These are phyloP conservation scores for Potorous gilbertii DNA, from an alignment of 2,797 vertebrate genomes.

Conservation along the genomic window DNA sequence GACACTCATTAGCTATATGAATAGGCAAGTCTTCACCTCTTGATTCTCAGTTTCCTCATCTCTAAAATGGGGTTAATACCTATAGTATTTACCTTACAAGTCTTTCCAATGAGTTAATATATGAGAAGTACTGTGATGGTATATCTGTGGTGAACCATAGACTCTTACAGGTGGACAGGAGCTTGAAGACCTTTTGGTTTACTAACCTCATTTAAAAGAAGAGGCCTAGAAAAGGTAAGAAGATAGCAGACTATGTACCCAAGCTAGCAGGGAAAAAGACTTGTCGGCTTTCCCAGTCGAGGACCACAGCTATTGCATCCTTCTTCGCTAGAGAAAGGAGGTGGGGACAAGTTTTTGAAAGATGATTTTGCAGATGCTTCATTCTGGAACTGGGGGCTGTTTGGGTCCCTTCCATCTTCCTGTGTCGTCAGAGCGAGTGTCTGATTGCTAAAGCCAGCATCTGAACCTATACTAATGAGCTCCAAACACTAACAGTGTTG, in stretches of 20 bases:
- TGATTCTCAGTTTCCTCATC: background rate
- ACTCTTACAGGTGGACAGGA: background rate
- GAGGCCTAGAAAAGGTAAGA: background rate
- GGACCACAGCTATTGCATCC: background rate
- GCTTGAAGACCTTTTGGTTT: background rate
- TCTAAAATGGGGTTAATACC: background rate
- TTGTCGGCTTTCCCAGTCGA: background rate
- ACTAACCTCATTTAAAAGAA: background rate
- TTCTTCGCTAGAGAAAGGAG: background rate
- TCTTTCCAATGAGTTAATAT: background rate
- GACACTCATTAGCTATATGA: background rate
- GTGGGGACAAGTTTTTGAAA: background rate
- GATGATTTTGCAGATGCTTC: background rate
- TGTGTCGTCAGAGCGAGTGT: constrained; percentile 70
- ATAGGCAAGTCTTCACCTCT: background rate
- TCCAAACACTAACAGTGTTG: constrained; percentile 65
- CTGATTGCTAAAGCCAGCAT: constrained; percentile 75
- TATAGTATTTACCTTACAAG: background rate
- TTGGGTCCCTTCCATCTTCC: constrained; percentile 32
- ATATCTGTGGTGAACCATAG: background rate
- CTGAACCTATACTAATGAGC: constrained; percentile 68
- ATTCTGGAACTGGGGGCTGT: background rate
- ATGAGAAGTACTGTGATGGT: background rate
- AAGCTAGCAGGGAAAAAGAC: background rate
- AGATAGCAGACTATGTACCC: background rate